Conservation (phyloP, 1,140 invertebrate genomes). For the Papilio machaon region DNA sequence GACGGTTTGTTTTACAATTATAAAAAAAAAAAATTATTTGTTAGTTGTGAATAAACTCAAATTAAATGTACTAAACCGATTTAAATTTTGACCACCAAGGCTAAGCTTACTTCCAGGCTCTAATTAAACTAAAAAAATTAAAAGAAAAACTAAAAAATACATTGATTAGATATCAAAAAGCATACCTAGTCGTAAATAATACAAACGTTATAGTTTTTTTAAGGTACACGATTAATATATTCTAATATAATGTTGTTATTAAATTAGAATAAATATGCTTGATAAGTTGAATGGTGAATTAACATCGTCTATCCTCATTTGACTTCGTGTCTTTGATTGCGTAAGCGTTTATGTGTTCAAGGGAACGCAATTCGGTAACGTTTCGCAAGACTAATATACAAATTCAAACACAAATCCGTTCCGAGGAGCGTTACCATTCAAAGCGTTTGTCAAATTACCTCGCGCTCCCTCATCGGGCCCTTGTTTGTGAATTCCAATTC, state of each 20-base stretch:
- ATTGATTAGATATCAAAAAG: too few species aligned
- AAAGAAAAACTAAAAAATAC: too few species aligned
- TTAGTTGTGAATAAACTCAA: too few species aligned
- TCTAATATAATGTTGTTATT: background rate
- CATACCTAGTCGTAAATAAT: background rate
- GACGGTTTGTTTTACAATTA: too few species aligned
- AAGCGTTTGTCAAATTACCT: slow-evolving; percentile 72
- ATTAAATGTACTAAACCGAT: too few species aligned
- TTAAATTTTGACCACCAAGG: too few species aligned
- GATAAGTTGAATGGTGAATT: slow-evolving; percentile 5
- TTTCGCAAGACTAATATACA: slow-evolving; percentile 42
- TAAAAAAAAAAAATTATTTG: too few species aligned
- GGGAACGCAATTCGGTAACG: slow-evolving; percentile 34
- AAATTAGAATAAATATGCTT: background rate
- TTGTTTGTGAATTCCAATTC: slow-evolving; percentile 67
- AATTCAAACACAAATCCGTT: slow-evolving; percentile 57
- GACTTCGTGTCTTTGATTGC: slow-evolving; percentile 34
- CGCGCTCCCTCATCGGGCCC: slow-evolving; percentile 46
- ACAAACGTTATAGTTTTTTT: slow-evolving; percentile 11
- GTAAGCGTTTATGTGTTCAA: slow-evolving; percentile 33
- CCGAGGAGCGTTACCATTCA: slow-evolving; percentile 45
- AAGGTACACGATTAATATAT: slow-evolving; percentile 39
- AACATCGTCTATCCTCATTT: slow-evolving; percentile 7
- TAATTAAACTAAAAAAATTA: too few species aligned
- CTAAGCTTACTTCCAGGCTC: too few species aligned